Base-by-base conservation (phyloP, 1,140 invertebrate genomes). In the Doryteuthis pealeii region DNA sequence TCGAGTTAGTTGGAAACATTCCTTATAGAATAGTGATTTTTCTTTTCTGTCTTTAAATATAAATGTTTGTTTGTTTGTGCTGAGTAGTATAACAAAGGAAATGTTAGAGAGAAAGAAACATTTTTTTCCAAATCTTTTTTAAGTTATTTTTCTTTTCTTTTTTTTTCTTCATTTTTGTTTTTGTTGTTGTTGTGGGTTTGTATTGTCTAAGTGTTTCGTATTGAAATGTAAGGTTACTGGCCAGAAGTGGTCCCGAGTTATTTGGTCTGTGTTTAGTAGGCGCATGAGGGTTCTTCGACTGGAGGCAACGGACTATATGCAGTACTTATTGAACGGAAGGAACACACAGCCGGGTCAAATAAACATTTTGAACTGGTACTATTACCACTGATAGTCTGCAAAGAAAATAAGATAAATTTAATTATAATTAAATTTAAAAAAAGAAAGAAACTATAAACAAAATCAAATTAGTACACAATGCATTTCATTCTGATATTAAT, bases 201-300 rank as follows among this genome's bases (percentile, higher is more conserved):
- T 58, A 18, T 58, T 58, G 26, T 22, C 22, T 58, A 58, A 14
- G 26, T 58, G 26, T 58, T n/a, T 58, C 22, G 12, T 49, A 22
- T 14, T 49, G 12, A 49, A 49, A 22, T 2, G 10, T 28, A 2
- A 28, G 22, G 54, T 22, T 28, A 62, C 22, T 28, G 26, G 54
- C 54, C 18, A 28, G 22, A 62, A 6, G 22, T n/a, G 6, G 54
- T 62, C 26, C 2, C 54, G 6, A 22, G 18, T n/a, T 62, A 62
- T n/a, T 62, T 28, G 5, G 6, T 62, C 18, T 62, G 10, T 62
- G 5, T 62, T 77, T 74, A 80, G 74, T 77, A 78, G 28, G 79
- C 79, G 74, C 77, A 80, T 2, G 77, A 74, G 49, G 79, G 79
- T 71, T 80, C 76, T 75, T 80, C 79, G 10, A 80, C 79, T 14